phyloP scores from a whole-genome alignment of 2,888 invertebrate species.

The Buathra laborator region DNA sequence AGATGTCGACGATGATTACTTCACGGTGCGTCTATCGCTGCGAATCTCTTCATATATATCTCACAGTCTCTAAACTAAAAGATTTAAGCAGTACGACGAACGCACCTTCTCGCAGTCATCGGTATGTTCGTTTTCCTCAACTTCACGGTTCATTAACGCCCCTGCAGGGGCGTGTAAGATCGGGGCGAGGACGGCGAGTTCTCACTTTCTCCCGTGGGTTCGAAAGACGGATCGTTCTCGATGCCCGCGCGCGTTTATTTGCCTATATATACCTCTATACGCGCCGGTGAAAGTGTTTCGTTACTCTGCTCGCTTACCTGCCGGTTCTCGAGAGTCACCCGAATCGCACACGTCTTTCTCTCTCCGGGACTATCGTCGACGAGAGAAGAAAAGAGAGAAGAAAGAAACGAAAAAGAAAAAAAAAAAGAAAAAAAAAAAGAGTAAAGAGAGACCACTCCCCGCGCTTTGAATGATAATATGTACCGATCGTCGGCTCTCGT shows the following conservation, averaged over 20 bases:
- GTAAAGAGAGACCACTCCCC: conserved; percentile 47
- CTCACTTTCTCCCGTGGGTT: conserved; percentile 68
- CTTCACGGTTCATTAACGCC: conserved; percentile 66
- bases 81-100: conserved; percentile 10
- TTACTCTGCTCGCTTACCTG: conserved; percentile 41
- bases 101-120: conserved; percentile 43
- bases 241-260: conserved; percentile 22
- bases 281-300: conserved; percentile 67
- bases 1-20: conserved; percentile 31
- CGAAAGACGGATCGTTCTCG: conserved; percentile 53
- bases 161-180: conserved; percentile 20
- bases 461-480: conserved; percentile 61
- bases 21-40: conserved; percentile 12
- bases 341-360: conserved; percentile 44
- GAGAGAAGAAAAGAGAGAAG: conserved; percentile 44
- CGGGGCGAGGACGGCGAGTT: conserved; percentile 53
- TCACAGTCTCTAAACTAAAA: not conserved
- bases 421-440: conserved; percentile 16
- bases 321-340: conserved; percentile 53
- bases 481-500: conserved; percentile 23
- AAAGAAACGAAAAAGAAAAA: conserved; percentile 2
- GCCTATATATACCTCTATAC: conserved; percentile 25
- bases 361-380: conserved; percentile 37
- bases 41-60: not conserved
- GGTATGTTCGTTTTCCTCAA: conserved; percentile 47